Evolutionary conservation across 2,888 invertebrate species (phyloP).

Genomic region (Eumerus sabulonum): DNA sequence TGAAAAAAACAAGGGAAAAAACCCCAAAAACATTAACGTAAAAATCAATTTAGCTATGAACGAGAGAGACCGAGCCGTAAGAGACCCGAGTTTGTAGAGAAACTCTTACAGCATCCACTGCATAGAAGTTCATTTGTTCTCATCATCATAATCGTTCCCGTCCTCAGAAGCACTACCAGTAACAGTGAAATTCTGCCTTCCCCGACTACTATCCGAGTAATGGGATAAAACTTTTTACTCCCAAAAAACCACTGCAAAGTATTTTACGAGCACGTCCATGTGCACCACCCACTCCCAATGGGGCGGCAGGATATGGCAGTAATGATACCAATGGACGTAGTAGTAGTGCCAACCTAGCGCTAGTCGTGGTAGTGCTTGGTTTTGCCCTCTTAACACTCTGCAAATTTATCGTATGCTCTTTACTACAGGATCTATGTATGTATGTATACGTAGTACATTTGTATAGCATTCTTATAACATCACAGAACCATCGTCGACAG

Average conservation of each 20-base stretch:
- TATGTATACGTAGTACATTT: no score
- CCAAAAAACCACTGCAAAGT: slow-evolving; percentile 59
- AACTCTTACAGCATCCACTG: slow-evolving; percentile 30
- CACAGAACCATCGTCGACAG: slow-evolving; percentile 27
- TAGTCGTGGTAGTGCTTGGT: slow-evolving; percentile 35
- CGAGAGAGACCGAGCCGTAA: slow-evolving; percentile 55
- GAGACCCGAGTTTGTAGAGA: slow-evolving; percentile 39
- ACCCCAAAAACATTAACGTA: slow-evolving; percentile 29
- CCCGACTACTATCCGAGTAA: slow-evolving; percentile 54
- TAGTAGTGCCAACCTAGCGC: slow-evolving; percentile 1
- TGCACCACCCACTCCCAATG: slow-evolving; percentile 27
- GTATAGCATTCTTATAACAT: no score
- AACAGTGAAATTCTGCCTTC: slow-evolving; percentile 3
- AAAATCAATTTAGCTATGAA: slow-evolving; percentile 68
- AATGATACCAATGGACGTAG: no score
- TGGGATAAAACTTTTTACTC: slow-evolving; percentile 63
- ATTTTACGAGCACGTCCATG: slow-evolving; percentile 54
- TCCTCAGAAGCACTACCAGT: slow-evolving; percentile 20
- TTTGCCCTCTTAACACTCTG: slow-evolving; percentile 36
- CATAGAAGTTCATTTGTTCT: slow-evolving; percentile 51
- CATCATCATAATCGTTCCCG: slow-evolving; percentile 43
- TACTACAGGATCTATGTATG: slow-evolving; percentile 6
- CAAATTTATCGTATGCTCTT: slow-evolving; percentile 49
- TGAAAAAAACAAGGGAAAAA: slow-evolving; percentile 25
- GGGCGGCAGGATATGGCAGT: no score